Evolutionary conservation across 2,888 invertebrate species (phyloP).

Genomic region (Cheiracanthium punctorium): DNA sequence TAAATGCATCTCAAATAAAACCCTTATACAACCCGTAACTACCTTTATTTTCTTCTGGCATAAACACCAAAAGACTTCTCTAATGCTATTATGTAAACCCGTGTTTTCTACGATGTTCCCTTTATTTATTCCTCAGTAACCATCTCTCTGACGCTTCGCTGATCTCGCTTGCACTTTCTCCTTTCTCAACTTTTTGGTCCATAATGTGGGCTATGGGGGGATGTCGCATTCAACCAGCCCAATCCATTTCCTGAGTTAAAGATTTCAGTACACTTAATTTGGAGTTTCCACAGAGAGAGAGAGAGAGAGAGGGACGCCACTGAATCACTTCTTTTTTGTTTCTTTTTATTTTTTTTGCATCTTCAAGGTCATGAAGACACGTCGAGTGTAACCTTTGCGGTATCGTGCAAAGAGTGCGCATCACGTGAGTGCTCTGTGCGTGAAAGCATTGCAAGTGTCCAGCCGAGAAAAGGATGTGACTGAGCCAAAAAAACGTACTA

Average conservation of each 20-base stretch:
- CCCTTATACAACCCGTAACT: not conserved
- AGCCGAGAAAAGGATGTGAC: no score
- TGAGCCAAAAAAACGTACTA: no score
- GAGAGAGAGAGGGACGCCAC: not conserved
- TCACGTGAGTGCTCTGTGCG: not conserved
- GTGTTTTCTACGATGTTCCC: not conserved
- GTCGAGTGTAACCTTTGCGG: conserved; percentile 63
- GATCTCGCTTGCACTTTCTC: not conserved
- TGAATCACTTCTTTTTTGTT: conserved; percentile 13
- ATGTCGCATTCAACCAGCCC: not conserved
- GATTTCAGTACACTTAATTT: conserved; percentile 41
- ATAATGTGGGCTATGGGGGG: not conserved
- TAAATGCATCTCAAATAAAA: no score
- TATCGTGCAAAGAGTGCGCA: conserved; percentile 1
- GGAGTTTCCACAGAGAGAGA: not conserved
- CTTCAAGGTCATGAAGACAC: conserved; percentile 47
- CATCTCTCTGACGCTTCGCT: not conserved
- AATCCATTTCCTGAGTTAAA: conserved; percentile 18
- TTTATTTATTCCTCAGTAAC: not conserved
- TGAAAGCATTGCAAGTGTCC: no score
- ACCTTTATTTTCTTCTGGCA: not conserved
- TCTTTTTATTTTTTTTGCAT: conserved; percentile 1
- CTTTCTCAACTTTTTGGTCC: conserved; percentile 10
- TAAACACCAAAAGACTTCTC: not conserved
- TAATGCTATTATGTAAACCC: conserved; percentile 20